phyloP scores from a whole-genome alignment of 2,888 invertebrate genomes.

The Sarcophaga variegata region DNA sequence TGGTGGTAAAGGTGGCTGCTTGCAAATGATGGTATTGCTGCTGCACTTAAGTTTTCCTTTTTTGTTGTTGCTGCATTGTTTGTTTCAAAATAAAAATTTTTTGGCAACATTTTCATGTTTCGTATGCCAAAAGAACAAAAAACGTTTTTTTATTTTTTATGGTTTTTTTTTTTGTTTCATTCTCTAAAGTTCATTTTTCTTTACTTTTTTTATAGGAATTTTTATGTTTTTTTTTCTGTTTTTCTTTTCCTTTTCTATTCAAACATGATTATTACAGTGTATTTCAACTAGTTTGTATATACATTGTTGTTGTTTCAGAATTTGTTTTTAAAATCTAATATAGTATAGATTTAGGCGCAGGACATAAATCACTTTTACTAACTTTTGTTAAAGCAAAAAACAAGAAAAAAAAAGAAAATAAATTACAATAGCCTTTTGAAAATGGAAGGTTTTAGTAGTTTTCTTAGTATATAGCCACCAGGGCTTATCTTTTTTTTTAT shows the following conservation, averaged over 20 bases:
- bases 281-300: constrained; percentile 5
- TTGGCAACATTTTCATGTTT: constrained; percentile 19
- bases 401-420: neutral
- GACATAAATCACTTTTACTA: constrained; percentile 66
- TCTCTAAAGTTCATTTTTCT: constrained; percentile 9
- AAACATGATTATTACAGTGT: neutral
- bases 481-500: neutral
- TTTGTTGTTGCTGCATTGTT: neutral
- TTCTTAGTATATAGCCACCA: no score
- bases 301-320: constrained; percentile 6
- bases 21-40: neutral
- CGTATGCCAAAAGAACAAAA: constrained; percentile 32
- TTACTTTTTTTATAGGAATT: no score
- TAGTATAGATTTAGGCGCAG: constrained; percentile 68
- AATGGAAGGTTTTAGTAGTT: neutral
- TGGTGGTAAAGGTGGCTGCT: neutral
- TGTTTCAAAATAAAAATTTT: neutral
- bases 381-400: neutral
- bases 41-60: constrained; percentile 26
- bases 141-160: neutral
- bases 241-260: neutral
- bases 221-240: no score
- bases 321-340: neutral
- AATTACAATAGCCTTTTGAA: neutral
- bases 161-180: neutral